Evolutionary conservation across 2,113 vertebrate genomes (phyloP).

Genomic region (Montifringilla adamsi): DNA sequence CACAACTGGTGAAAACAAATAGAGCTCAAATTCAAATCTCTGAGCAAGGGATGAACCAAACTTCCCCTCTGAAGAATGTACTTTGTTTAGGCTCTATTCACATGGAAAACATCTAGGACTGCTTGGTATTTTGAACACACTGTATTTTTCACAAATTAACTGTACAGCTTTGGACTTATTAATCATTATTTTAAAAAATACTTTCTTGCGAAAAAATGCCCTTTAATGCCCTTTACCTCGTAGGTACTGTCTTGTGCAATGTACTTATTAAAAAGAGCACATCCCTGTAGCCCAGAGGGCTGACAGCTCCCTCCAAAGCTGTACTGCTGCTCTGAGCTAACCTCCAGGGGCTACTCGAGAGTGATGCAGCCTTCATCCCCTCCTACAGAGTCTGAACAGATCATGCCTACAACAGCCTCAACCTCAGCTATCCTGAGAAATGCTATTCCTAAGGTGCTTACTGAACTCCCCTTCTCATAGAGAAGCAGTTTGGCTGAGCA

Average conservation of each 20-base stretch:
- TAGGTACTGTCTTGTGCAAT: slow-evolving; percentile 43
- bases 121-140: background rate
- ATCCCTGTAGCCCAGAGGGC: slow-evolving; percentile 77
- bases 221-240: slow-evolving; percentile 20
- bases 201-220: slow-evolving; percentile 23
- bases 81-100: background rate
- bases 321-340: slow-evolving; percentile 63
- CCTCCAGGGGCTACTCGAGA: slow-evolving; percentile 69
- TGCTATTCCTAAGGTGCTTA: slow-evolving; percentile 29
- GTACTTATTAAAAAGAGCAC: slow-evolving; percentile 72
- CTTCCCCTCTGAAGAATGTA: background rate
- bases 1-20: background rate
- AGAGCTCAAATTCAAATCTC: background rate
- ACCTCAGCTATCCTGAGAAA: slow-evolving; percentile 1
- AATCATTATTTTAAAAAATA: background rate
- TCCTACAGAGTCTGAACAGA: background rate
- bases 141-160: background rate
- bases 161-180: background rate
- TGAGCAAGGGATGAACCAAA: background rate
- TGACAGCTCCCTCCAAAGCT: slow-evolving; percentile 73
- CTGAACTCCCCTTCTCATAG: background rate
- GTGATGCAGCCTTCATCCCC: slow-evolving; percentile 39
- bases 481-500: slow-evolving; percentile 7
- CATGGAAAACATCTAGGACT: background rate
- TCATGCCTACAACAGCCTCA: background rate